Evolutionary conservation across 64 coral and sea anemone species (phyloP).

Genomic region (Stichodactyla helianthus): DNA sequence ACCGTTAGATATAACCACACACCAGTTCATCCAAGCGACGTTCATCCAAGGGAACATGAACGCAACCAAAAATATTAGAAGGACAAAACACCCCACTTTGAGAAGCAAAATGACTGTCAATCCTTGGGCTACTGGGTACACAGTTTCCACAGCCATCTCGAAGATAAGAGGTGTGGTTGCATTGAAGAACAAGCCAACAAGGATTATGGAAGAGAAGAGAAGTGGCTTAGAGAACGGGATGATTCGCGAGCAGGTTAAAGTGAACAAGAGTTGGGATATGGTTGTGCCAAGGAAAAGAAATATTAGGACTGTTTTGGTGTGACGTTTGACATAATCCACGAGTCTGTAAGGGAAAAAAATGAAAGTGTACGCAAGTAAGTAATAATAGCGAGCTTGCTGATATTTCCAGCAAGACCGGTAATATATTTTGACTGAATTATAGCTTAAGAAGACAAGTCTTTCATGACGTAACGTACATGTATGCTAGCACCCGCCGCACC

Average conservation of each 20-base stretch:
- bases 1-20: constrained; percentile 12
- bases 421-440: too few species aligned
- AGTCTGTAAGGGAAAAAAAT: background rate
- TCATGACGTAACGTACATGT: too few species aligned
- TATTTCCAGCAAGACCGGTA: too few species aligned
- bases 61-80: constrained; percentile 37
- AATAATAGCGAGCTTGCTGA: too few species aligned
- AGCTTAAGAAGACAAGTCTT: too few species aligned
- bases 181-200: constrained; percentile 47
- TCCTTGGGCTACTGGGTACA: constrained; percentile 44
- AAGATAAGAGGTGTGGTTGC: constrained; percentile 43
- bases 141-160: constrained; percentile 56
- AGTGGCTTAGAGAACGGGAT: constrained; percentile 44
- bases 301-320: constrained; percentile 46
- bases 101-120: constrained; percentile 23
- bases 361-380: background rate
- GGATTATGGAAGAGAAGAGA: constrained; percentile 50
- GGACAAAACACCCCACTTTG: background rate
- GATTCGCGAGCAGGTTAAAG: constrained; percentile 50
- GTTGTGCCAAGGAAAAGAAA: constrained; percentile 27
- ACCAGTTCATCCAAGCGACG: constrained; percentile 61
- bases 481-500: too few species aligned
- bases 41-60: constrained; percentile 43
- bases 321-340: constrained; percentile 41
- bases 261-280: constrained; percentile 46